phyloP scores from a whole-genome alignment of 1,140 invertebrate species.

The Lepidotrigona ventralis region DNA sequence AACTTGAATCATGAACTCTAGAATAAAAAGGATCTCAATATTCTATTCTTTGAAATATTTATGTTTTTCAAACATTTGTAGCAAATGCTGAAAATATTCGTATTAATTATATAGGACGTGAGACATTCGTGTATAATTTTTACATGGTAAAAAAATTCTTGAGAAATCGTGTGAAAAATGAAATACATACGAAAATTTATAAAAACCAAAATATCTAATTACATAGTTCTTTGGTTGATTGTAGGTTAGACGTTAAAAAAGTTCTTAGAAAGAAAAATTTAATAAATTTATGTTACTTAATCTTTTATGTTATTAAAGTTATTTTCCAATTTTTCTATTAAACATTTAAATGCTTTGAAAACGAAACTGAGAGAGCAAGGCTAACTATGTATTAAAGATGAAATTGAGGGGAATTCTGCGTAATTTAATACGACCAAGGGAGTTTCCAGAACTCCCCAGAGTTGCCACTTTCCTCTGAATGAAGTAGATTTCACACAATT shows the following conservation, averaged over 20 bases:
- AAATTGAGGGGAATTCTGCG: neutral
- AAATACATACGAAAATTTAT: no score
- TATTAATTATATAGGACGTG: neutral
- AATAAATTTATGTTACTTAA: neutral
- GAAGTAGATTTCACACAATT: neutral
- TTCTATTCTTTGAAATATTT: neutral
- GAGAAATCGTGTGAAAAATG: no score
- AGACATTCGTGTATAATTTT: neutral
- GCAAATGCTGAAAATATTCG: neutral
- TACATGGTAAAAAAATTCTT: no score
- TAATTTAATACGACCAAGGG: neutral
- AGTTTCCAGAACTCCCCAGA: no score
- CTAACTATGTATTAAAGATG: neutral
- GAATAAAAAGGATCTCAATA: neutral
- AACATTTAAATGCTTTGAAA: no score
- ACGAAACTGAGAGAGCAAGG: neutral
- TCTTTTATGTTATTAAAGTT: no score
- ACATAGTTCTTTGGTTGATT: no score
- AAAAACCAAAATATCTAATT: no score
- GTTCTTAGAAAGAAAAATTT: neutral
- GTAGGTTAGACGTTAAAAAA: neutral
- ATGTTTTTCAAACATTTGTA: neutral
- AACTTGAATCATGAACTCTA: no score
- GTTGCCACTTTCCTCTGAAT: neutral
- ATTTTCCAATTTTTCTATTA: no score